A percentile compares a stretch with the other conserved stretches of the same genome.
Evolutionary conservation across 2,113 vertebrate genomes (phyloP).

Genomic region (Thalassoma bifasciatum): DNA sequence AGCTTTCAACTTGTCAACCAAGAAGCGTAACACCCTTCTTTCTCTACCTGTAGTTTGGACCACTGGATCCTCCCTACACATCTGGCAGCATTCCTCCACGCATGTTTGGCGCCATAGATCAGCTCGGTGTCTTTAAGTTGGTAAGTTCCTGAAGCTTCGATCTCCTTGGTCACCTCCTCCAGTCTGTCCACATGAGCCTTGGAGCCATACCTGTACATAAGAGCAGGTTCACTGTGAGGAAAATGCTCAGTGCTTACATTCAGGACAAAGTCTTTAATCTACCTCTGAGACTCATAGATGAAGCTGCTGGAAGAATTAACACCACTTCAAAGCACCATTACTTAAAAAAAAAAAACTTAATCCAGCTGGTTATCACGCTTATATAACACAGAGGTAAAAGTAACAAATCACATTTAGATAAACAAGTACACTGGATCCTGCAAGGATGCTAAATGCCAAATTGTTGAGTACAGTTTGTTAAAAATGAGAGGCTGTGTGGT

Average conservation of each 20-base stretch:
- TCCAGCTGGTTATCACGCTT: too few species aligned
- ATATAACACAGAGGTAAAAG: too few species aligned
- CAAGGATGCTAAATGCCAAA: background rate
- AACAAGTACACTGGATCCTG: too few species aligned
- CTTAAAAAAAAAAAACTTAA: too few species aligned
- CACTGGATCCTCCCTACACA: constrained; percentile 98
- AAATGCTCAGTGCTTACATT: too few species aligned
- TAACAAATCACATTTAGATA: too few species aligned
- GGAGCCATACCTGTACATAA: constrained; percentile 87
- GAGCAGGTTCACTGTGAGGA: background rate
- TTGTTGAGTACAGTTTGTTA: background rate
- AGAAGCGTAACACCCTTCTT: too few species aligned
- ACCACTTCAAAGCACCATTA: too few species aligned
- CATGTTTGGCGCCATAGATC: constrained; percentile 96
- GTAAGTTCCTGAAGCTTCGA: constrained; percentile 90
- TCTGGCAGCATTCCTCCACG: constrained; percentile 95
- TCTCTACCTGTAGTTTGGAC: constrained; percentile 95
- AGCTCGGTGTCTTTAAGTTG: constrained; percentile 96
- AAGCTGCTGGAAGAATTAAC: too few species aligned
- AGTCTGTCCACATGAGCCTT: constrained; percentile 93
- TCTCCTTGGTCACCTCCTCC: constrained; percentile 95
- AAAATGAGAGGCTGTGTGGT: background rate
- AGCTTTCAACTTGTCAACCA: too few species aligned
- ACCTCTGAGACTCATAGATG: too few species aligned
- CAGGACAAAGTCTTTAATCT: background rate